Evolutionary conservation across 1,140 invertebrate genomes (phyloP).

Genomic region (Drosophila navojoa): DNA sequence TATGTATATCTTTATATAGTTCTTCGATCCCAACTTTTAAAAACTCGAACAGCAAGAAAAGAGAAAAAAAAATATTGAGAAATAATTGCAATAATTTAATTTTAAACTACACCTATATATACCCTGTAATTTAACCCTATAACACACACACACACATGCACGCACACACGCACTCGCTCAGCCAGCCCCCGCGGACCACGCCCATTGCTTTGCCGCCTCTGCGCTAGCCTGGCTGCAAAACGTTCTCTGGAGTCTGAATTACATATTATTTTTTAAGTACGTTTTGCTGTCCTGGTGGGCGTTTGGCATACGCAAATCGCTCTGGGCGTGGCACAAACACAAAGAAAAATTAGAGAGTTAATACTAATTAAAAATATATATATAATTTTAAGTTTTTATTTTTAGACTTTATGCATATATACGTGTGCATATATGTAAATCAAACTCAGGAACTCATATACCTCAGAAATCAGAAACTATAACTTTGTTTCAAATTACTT

Average conservation of each 20-base stretch:
- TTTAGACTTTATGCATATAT: conserved; percentile 41
- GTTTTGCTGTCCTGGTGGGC: conserved; percentile 37
- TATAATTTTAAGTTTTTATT: conserved; percentile 39
- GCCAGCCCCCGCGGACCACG: conserved; percentile 1
- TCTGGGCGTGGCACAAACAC: conserved; percentile 15
- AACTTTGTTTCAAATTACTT: conserved; percentile 56
- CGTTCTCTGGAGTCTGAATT: conserved; percentile 83
- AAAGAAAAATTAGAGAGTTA: background rate
- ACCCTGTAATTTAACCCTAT: background rate
- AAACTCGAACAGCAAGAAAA: conserved; percentile 30
- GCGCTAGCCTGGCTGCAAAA: conserved; percentile 16
- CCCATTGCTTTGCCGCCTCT: background rate
- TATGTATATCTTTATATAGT: conserved; percentile 22
- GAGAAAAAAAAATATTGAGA: background rate
- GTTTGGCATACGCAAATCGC: background rate
- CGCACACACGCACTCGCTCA: background rate
- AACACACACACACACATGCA: background rate
- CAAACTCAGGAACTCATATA: conserved; percentile 83
- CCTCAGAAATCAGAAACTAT: conserved; percentile 75
- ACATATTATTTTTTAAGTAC: conserved; percentile 83
- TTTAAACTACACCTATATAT: conserved; percentile 3
- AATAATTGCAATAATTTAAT: conserved; percentile 55
- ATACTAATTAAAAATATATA: background rate
- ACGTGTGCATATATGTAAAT: conserved; percentile 56
- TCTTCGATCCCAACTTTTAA: conserved; percentile 25